phyloP scores from a whole-genome alignment of 2,888 invertebrate species.

The Suillia variegata region DNA sequence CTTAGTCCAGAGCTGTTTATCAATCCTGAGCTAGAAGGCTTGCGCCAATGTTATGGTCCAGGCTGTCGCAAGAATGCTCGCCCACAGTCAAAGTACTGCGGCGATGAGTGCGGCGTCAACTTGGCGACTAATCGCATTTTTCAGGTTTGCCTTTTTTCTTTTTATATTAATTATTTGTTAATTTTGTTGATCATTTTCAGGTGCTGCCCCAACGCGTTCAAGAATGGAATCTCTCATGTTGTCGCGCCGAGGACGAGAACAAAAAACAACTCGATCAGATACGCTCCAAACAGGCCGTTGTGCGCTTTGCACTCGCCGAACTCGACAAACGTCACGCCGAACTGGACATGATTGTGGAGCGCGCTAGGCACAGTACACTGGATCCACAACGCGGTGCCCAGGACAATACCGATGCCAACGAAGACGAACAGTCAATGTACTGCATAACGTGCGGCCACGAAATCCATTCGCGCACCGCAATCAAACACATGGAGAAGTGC shows the following conservation, averaged over 20 bases:
- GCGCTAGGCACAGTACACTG: constrained; percentile 74
- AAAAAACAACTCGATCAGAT: constrained; percentile 73
- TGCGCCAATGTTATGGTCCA: constrained; percentile 91
- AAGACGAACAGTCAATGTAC: constrained; percentile 78
- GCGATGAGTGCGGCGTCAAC: constrained; percentile 87
- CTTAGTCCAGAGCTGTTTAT: constrained; percentile 55
- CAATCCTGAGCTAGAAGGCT: constrained; percentile 65
- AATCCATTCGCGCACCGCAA: constrained; percentile 87
- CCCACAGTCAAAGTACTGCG: constrained; percentile 89
- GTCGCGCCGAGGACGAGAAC: constrained; percentile 84
- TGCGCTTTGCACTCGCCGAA: constrained; percentile 78
- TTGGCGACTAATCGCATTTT: constrained; percentile 85
- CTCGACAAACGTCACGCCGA: constrained; percentile 78
- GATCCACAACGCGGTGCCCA: constrained; percentile 66
- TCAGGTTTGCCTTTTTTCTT: too few relatives aligned
- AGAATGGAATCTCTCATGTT: constrained; percentile 88
- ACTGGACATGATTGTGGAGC: constrained; percentile 79
- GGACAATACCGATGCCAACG: constrained; percentile 68
- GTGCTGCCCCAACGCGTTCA: constrained; percentile 89
- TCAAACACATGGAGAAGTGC: constrained; percentile 98
- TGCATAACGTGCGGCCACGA: constrained; percentile 98
- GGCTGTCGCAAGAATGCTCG: constrained; percentile 80
- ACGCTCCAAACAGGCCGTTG: constrained; percentile 78
- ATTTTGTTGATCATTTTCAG: constrained; percentile 31
- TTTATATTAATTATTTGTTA: too few relatives aligned